Conservation (phyloP, 2,888 invertebrate genomes). For the Chrysopilus asiliformis region DNA sequence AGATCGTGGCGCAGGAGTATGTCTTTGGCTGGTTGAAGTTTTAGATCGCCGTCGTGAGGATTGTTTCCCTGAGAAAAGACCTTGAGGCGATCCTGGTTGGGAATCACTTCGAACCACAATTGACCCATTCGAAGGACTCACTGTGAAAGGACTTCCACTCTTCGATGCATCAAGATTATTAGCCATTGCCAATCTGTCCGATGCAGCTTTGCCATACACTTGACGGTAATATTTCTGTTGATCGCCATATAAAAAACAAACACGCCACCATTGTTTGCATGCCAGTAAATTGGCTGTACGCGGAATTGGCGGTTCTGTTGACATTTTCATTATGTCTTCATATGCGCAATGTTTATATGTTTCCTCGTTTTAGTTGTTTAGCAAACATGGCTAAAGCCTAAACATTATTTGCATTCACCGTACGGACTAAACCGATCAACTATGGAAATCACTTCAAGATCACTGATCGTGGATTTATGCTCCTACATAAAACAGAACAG, state of each 20-base stretch:
- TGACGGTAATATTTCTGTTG: constrained; percentile 76
- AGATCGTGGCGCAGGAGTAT: no score
- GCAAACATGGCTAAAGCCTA: no score
- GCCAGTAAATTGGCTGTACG: constrained; percentile 58
- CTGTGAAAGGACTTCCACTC: neutral
- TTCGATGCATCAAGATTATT: neutral
- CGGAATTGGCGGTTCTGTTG: constrained; percentile 30
- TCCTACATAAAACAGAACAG: no score
- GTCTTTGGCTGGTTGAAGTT: constrained; percentile 11
- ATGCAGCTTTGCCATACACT: constrained; percentile 49
- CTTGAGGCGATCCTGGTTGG: constrained; percentile 9
- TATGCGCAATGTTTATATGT: no score
- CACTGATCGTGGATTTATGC: neutral
- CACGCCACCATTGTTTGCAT: constrained; percentile 84
- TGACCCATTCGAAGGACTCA: neutral
- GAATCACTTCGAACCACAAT: constrained; percentile 6
- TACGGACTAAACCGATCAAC: no score
- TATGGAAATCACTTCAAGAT: neutral
- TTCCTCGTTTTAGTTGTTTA: neutral
- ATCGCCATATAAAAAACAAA: constrained; percentile 77
- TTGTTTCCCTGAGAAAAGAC: constrained; percentile 7
- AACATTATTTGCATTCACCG: no score
- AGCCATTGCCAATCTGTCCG: constrained; percentile 38
- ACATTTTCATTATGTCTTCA: constrained; percentile 1
- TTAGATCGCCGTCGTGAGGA: constrained; percentile 3